Evolutionary conservation across 2,888 invertebrate genomes (phyloP).

Genomic region (Amphipyra tragopoginis): DNA sequence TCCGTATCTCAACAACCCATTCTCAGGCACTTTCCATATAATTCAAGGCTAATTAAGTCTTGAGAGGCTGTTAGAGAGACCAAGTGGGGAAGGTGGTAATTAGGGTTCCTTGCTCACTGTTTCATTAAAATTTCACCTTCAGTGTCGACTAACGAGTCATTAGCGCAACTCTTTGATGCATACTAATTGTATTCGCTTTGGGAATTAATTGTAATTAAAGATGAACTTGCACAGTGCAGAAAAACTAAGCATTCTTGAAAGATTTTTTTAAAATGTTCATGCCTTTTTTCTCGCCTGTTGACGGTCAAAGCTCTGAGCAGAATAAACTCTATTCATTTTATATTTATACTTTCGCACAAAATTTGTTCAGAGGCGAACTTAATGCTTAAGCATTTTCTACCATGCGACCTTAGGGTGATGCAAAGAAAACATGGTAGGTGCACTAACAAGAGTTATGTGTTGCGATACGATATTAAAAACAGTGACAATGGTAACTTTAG

Average conservation of each 20-base stretch:
- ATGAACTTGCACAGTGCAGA: constrained; percentile 37
- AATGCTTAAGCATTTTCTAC: too few species aligned
- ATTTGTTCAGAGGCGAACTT: too few species aligned
- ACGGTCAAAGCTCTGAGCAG: neutral
- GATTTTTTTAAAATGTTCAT: neutral
- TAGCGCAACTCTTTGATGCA: constrained; percentile 79
- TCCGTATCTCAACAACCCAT: constrained; percentile 36
- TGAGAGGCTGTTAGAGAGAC: constrained; percentile 75
- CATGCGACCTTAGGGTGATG: too few species aligned
- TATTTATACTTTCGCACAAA: too few species aligned
- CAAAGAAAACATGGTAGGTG: too few species aligned
- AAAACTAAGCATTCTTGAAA: constrained; percentile 7
- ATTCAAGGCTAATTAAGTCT: constrained; percentile 82
- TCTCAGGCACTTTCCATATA: constrained; percentile 67
- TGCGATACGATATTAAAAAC: too few species aligned
- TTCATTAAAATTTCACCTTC: constrained; percentile 83
- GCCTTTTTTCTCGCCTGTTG: neutral
- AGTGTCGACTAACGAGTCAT: constrained; percentile 71
- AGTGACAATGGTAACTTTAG: too few species aligned
- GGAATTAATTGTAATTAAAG: constrained; percentile 66
- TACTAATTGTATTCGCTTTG: constrained; percentile 73
- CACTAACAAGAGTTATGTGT: too few species aligned
- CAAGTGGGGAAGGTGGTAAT: constrained; percentile 81
- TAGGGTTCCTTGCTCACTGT: constrained; percentile 75
- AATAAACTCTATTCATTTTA: too few species aligned